Conservation (phyloP, 2,888 invertebrate genomes). For the Oscheius onirici region DNA sequence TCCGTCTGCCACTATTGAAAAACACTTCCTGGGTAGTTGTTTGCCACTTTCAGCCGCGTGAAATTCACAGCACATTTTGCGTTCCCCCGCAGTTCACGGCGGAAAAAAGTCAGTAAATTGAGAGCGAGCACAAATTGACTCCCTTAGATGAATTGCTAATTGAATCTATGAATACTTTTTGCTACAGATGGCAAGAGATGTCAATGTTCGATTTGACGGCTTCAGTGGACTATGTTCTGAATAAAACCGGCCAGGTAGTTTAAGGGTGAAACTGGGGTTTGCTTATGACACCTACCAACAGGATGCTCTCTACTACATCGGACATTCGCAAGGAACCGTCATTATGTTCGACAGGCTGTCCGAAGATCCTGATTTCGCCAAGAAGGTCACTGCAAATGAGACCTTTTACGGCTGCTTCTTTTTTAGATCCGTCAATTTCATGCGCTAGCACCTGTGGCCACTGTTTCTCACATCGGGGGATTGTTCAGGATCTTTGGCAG, state of each 20-base stretch:
- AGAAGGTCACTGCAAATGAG: conserved; percentile 46
- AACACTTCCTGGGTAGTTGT: too few species aligned
- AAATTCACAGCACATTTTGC: too few species aligned
- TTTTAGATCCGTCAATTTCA: conserved; percentile 64
- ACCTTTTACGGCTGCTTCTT: neutral
- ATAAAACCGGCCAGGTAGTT: conserved; percentile 75
- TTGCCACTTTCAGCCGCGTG: too few species aligned
- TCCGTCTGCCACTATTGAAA: too few species aligned
- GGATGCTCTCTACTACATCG: conserved; percentile 81
- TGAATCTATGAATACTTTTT: too few species aligned
- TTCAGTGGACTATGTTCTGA: conserved; percentile 80
- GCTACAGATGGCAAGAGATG: conserved; percentile 85
- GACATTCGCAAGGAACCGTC: conserved; percentile 82
- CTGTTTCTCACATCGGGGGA: conserved; percentile 70
- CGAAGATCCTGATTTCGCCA: conserved; percentile 49
- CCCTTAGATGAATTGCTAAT: too few species aligned
- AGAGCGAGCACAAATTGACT: neutral
- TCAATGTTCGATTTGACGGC: conserved; percentile 86
- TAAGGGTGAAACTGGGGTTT: neutral
- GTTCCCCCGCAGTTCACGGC: too few species aligned
- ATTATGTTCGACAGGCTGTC: conserved; percentile 67
- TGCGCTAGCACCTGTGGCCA: conserved; percentile 70
- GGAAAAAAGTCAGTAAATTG: neutral
- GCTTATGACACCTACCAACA: conserved; percentile 75
- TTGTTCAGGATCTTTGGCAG: conserved; percentile 46